Evolutionary conservation across 92 coral and sea anemone species (phyloP).

Genomic region (Epizoanthus scotinus): DNA sequence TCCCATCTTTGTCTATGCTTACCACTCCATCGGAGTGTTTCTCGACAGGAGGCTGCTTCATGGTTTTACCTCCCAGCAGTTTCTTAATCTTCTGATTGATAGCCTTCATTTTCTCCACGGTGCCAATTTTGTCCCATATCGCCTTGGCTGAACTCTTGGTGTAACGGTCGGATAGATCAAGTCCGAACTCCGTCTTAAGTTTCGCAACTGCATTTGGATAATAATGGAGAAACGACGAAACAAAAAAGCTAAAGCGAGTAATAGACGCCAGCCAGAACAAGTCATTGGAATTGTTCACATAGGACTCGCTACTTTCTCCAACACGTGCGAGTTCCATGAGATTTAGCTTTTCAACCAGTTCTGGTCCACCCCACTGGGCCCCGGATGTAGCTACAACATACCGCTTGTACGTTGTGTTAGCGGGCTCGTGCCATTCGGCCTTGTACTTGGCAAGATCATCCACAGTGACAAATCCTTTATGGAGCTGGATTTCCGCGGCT

Average conservation of each 20-base stretch:
- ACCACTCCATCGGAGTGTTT: slow-evolving; percentile 88
- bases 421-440: slow-evolving; percentile 78
- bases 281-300: slow-evolving; percentile 71
- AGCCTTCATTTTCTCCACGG: slow-evolving; percentile 69
- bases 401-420: slow-evolving; percentile 75
- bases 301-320: slow-evolving; percentile 53
- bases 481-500: slow-evolving; percentile 57
- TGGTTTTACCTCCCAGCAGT: slow-evolving; percentile 64
- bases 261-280: slow-evolving; percentile 90
- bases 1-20: slow-evolving; percentile 82
- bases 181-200: slow-evolving; percentile 63
- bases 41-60: slow-evolving; percentile 18
- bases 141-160: slow-evolving; percentile 67
- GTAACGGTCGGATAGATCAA: slow-evolving; percentile 65
- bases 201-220: slow-evolving; percentile 56
- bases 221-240: slow-evolving; percentile 59
- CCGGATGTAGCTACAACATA: slow-evolving; percentile 67
- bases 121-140: slow-evolving; percentile 77
- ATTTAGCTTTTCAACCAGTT: slow-evolving; percentile 73
- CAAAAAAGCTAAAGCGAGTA: slow-evolving; percentile 74
- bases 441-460: slow-evolving; percentile 76
- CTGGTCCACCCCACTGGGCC: slow-evolving; percentile 88
- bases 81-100: slow-evolving; percentile 68
- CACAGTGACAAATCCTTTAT: slow-evolving; percentile 64
- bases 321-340: slow-evolving; percentile 87